Percentiles rank a stretch among this genome's conserved stretches.
Conservation (phyloP, 2,113 vertebrate species). For the Grus americana region DNA sequence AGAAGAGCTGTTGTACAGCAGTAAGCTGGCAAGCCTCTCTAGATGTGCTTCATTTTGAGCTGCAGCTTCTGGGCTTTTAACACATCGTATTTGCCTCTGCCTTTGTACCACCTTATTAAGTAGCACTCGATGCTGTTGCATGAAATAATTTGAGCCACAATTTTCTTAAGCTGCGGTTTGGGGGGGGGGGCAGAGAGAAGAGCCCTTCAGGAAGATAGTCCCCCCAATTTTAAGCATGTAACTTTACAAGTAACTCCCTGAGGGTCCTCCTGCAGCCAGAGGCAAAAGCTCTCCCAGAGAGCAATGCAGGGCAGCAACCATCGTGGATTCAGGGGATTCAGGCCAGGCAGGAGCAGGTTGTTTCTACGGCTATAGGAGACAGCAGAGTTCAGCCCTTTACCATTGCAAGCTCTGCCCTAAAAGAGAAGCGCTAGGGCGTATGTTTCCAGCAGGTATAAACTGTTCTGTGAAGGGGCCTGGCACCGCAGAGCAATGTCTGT, state of each 20-base stretch:
- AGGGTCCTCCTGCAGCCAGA: not conserved
- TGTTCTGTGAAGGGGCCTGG: not conserved
- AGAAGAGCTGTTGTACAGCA: not conserved
- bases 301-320: accelerated
- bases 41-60: not conserved
- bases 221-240: not conserved
- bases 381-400: not conserved
- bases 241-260: not conserved
- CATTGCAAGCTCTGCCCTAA: not conserved
- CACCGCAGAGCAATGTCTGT: accelerated
- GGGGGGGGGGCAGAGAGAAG: not conserved
- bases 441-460: not conserved
- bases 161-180: not conserved
- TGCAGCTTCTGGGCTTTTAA: not conserved
- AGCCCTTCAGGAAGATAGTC: not conserved
- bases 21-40: not conserved
- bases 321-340: not conserved
- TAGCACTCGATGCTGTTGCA: accelerated
- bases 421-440: not conserved
- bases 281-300: not conserved
- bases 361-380: not conserved
- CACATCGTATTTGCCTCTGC: accelerated
- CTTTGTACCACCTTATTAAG: not conserved
- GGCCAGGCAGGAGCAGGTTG: not conserved
- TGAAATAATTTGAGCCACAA: not conserved